phyloP scores from a whole-genome alignment of 2,888 invertebrate genomes.

The Drosophila demipolita region DNA sequence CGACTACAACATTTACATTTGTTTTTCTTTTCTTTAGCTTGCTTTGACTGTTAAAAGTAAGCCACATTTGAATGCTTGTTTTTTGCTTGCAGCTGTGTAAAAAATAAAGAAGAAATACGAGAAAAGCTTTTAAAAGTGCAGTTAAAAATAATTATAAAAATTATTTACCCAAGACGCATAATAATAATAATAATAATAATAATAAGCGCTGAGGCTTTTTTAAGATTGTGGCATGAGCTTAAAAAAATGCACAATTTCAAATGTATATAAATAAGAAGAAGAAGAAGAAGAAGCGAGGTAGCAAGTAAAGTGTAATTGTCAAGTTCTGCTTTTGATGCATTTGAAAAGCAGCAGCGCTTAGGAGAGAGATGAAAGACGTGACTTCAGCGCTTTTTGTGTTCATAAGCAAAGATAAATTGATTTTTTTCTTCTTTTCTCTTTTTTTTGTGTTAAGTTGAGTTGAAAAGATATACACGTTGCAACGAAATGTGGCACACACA shows the following conservation, averaged over 20 bases:
- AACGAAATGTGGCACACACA: slow-evolving; percentile 60
- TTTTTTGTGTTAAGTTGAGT: slow-evolving; percentile 1
- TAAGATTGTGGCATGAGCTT: not conserved
- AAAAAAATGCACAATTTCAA: not conserved
- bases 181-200: not conserved
- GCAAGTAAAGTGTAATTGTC: slow-evolving; percentile 11
- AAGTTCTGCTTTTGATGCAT: slow-evolving; percentile 15
- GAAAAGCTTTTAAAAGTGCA: slow-evolving; percentile 17
- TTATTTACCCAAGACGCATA: slow-evolving; percentile 31
- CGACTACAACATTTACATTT: not conserved
- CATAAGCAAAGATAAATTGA: slow-evolving; percentile 64
- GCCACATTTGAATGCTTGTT: slow-evolving; percentile 25
- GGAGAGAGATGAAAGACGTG: slow-evolving; percentile 58
- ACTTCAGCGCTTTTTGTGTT: slow-evolving; percentile 48
- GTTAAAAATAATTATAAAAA: slow-evolving; percentile 48
- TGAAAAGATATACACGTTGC: slow-evolving; percentile 43
- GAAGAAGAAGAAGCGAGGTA: slow-evolving; percentile 1
- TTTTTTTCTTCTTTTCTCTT: slow-evolving; percentile 46
- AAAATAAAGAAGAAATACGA: slow-evolving; percentile 20
- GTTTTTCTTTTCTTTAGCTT: not conserved
- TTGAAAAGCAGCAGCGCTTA: slow-evolving; percentile 36
- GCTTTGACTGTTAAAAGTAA: slow-evolving; percentile 30
- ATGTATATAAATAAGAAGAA: not conserved
- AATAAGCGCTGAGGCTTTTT: not conserved
- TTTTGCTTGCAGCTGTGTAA: slow-evolving; percentile 45